phyloP scores from a whole-genome alignment of 2,113 vertebrate genomes.

The Entomyzon cyanotis region DNA sequence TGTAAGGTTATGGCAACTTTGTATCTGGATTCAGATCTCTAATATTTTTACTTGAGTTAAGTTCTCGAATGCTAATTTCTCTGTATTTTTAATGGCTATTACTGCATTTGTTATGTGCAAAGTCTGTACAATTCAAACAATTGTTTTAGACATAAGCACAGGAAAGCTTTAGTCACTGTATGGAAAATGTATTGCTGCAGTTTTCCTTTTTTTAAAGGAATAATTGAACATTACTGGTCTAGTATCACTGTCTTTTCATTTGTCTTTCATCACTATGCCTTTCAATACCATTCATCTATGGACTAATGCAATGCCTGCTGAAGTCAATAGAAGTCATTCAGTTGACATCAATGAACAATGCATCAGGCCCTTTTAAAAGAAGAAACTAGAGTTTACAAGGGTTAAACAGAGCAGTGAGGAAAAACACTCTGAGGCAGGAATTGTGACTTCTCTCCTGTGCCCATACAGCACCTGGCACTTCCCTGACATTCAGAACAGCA shows the following conservation, averaged over 20 bases:
- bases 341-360: constrained; percentile 52
- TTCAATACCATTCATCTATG: constrained; percentile 57
- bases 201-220: neutral
- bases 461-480: neutral
- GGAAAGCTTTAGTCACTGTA: neutral
- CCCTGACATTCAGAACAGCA: neutral
- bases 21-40: neutral
- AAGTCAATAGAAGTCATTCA: constrained; percentile 65
- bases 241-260: constrained; percentile 26
- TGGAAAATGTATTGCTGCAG: neutral
- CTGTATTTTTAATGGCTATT: neutral
- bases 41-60: neutral
- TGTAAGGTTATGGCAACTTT: neutral
- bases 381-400: constrained; percentile 44
- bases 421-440: neutral
- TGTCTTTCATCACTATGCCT: constrained; percentile 49
- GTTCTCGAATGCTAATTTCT: neutral
- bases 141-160: neutral
- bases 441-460: neutral
- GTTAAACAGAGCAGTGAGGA: constrained; percentile 30
- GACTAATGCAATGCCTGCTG: constrained; percentile 41
- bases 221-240: constrained; percentile 3
- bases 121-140: neutral
- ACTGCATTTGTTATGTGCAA: neutral
- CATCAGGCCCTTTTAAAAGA: constrained; percentile 42